phyloP scores from a whole-genome alignment of 2,113 vertebrate species.

The Anhinga rufa region DNA sequence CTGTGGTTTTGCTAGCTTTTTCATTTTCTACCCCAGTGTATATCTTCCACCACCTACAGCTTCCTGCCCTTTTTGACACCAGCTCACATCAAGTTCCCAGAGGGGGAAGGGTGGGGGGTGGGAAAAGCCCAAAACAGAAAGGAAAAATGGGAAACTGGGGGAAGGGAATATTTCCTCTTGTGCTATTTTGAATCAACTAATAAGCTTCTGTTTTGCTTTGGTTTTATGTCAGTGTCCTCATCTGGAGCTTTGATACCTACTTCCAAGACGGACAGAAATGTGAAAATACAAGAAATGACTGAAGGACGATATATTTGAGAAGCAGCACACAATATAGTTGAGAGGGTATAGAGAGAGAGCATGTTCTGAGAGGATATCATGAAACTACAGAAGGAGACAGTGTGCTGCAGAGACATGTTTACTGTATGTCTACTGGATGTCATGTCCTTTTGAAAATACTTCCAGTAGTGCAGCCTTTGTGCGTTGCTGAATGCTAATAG shows the following conservation, averaged over 20 bases:
- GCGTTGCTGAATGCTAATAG: background rate
- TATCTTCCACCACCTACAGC: background rate
- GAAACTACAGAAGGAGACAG: background rate
- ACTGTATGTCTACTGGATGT: background rate
- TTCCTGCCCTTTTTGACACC: background rate
- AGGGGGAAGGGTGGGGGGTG: background rate
- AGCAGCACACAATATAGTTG: background rate
- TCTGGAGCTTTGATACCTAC: background rate
- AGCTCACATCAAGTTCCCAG: background rate
- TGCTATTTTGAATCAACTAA: background rate
- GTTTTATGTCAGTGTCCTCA: background rate
- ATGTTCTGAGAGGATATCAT: background rate
- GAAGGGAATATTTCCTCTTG: background rate
- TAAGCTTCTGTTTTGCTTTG: background rate
- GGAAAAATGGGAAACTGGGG: background rate
- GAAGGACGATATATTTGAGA: background rate
- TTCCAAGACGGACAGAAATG: background rate
- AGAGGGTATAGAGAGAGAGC: background rate
- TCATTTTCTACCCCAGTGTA: background rate
- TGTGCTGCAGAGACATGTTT: background rate
- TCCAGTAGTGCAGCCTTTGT: background rate
- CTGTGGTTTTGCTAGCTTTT: background rate
- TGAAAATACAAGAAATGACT: background rate
- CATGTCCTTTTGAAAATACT: background rate
- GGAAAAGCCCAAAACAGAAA: background rate